phyloP scores from a whole-genome alignment of 1,140 invertebrate genomes.

The Drosophila tsacasi region DNA sequence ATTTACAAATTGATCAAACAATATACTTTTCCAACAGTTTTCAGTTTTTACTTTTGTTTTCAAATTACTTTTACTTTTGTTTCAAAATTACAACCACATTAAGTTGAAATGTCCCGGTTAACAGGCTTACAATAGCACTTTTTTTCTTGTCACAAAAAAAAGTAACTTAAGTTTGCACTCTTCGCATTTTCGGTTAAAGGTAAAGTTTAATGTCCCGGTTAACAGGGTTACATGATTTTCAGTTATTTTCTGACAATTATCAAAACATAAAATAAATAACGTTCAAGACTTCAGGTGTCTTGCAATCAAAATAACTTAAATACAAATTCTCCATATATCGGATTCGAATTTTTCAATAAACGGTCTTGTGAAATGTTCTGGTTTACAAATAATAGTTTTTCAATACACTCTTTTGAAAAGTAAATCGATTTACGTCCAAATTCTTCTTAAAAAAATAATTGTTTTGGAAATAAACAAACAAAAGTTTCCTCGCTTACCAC shows the following conservation, averaged over 20 bases:
- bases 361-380: neutral
- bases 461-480: neutral
- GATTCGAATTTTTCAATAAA: neutral
- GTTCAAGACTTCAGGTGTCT: neutral
- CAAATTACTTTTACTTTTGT: too few relatives aligned
- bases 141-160: too few relatives aligned
- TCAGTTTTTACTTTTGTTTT: too few relatives aligned
- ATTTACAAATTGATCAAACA: neutral
- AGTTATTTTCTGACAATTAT: neutral
- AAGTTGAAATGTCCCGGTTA: neutral
- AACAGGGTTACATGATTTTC: too few relatives aligned
- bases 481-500: neutral
- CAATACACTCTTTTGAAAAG: neutral
- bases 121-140: neutral
- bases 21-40: too few relatives aligned
- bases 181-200: neutral
- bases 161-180: neutral
- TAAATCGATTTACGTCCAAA: neutral
- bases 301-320: neutral
- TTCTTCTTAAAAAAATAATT: neutral
- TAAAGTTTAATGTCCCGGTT: neutral
- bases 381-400: neutral
- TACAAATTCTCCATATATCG: too few relatives aligned
- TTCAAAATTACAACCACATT: too few relatives aligned
- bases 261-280: neutral